phyloP scores from a whole-genome alignment of 2,113 vertebrate species.

The Sinocyclocheilus anshuiensis region DNA sequence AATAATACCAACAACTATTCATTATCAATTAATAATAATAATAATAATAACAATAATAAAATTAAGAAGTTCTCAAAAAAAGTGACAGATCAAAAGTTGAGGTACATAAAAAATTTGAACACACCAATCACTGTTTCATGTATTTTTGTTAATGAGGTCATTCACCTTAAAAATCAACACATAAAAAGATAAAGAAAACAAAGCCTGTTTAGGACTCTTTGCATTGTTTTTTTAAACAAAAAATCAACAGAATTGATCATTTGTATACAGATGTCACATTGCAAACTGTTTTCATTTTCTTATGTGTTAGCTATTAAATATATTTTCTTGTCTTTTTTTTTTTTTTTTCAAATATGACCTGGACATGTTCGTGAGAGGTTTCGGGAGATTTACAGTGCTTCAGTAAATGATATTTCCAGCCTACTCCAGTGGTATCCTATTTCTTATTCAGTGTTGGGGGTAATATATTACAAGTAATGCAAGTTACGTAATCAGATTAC shows the following conservation, averaged over 20 bases:
- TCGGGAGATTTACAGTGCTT: neutral
- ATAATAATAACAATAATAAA: too few relatives aligned
- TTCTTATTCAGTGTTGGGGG: too few relatives aligned
- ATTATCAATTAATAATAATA: neutral
- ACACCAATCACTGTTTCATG: neutral
- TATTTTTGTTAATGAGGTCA: neutral
- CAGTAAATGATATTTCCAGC: neutral
- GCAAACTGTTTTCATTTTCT: neutral
- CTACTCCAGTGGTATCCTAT: neutral
- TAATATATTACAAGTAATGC: too few relatives aligned
- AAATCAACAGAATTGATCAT: neutral
- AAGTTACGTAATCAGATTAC: too few relatives aligned
- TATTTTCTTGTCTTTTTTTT: neutral
- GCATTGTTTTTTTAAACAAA: too few relatives aligned
- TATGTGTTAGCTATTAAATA: neutral
- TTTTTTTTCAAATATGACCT: neutral
- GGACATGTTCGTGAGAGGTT: neutral
- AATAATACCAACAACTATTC: neutral
- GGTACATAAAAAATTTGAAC: neutral
- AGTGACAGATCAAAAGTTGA: too few relatives aligned
- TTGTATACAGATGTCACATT: neutral
- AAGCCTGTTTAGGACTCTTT: neutral
- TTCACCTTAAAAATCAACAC: neutral
- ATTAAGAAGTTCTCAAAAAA: too few relatives aligned
- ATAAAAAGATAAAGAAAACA: neutral